Evolutionary conservation across 2,113 vertebrate species (phyloP), one percentile per base, ranked within the genome.

Genomic region (Ciconia boyciana): DNA sequence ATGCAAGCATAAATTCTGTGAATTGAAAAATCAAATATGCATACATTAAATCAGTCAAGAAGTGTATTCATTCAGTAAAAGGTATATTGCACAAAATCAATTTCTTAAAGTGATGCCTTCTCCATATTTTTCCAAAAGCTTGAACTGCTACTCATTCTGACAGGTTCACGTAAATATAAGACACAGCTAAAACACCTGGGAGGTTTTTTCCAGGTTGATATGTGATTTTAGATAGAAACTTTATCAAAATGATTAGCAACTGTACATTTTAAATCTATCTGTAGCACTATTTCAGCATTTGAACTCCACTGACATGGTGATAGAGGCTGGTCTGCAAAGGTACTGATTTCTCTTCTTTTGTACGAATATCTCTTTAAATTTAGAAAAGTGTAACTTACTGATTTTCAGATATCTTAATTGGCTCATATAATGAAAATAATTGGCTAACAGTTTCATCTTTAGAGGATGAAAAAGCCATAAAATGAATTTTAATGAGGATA

Each of bases 1-100:
- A 96, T 90, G 78, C 87, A 97, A 98, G 91, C 83, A 95, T n/a
- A 97, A 92, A 83, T 97, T 96, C 94, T 89, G 78, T 91, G 36
- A 89, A 89, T 66, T 94, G 87, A 96, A 85, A 65, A 96, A 92
- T 43, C 10, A 13, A 93, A 90, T 65, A 57, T 51, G 18, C 20
- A 88, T 83, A 94, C 64, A 48, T 70, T 78, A 64, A 81, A 71
- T 51, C 54, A 79, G 83, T 75, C 46, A 49, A 95, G 68, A 95
- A 71, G 86, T 49, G 43, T 68, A 96, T 85, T 95, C 43, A 83
- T 95, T 96, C 70, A 36, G 51, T 94, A 90, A 97, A 96, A 97
- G 54, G 39, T 84, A 95, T 43, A 94, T 76, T 90, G 92, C 44
- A 32, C 39, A 93, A 96, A 95, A 52, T 49, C 49, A 90, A 75